Conservation (phyloP, 2,797 vertebrate genomes). For the Valencia hispanica region DNA sequence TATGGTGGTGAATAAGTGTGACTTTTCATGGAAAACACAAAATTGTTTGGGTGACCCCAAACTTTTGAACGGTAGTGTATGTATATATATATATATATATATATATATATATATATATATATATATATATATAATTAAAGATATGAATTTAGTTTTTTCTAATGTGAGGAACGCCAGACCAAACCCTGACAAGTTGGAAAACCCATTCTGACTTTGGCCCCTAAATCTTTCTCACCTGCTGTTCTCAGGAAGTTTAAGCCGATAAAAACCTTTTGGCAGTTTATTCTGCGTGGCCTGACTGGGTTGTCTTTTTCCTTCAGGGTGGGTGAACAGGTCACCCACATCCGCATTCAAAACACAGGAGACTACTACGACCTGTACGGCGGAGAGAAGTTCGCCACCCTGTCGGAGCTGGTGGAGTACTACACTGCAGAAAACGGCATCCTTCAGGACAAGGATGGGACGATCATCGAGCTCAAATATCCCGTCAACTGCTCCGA, state of each 20-base stretch:
- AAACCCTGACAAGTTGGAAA: background rate
- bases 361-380: conserved; percentile 97
- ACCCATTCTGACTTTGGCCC: background rate
- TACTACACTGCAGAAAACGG: conserved; percentile 93
- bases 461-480: conserved; percentile 91
- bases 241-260: background rate
- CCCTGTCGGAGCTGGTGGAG: conserved; percentile 93
- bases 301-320: conserved; percentile 67
- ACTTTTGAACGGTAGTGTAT: too few species aligned
- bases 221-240: background rate
- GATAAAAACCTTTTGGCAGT: background rate
- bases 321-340: conserved; percentile 90
- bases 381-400: conserved; percentile 97
- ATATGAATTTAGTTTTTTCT: background rate
- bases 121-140: background rate
- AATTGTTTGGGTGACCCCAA: too few species aligned
- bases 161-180: background rate
- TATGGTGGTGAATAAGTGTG: too few species aligned
- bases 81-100: too few species aligned
- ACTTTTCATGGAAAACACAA: too few species aligned
- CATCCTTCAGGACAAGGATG: conserved; percentile 92
- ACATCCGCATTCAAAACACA: conserved; percentile 98
- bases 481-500: conserved; percentile 94
- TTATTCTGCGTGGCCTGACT: background rate
- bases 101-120: too few species aligned